Base-by-base conservation (phyloP, 2,113 vertebrate species). In the Poicephalus gulielmi region DNA sequence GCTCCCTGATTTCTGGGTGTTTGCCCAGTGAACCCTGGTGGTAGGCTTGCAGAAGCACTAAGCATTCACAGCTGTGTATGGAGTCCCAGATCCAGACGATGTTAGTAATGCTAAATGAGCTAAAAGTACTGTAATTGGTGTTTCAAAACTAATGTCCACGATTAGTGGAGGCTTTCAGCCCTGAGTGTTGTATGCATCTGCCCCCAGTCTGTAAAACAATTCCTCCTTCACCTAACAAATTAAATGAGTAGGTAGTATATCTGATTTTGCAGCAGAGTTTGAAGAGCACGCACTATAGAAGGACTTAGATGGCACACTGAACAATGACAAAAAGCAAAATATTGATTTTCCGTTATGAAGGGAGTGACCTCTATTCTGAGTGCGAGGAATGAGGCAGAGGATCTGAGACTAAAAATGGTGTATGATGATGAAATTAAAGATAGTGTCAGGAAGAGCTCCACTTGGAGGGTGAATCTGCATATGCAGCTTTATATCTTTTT, bases 261-360 rank as follows among this genome's bases (percentile, higher is more conserved):
- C 30, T 35, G 47, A 4, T 67, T 18, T 44, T 47, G 69, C 74
- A 84, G 59, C 28, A n/a, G 22, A 30, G 15, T 43, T 37, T 33
- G 74, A 49, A 44, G 16, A 80, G 8, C 27, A 39, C 11, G 11
- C 11, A 14, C 15, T 33, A 74, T 69, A 52, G 14, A 33, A 47
- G n/a, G 73, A 30, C 44, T 4, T 22, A 77, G 87, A 46, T 3
- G 33, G 49, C 55, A 33, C 15, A 1, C 17, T 31, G 85, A 82
- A 20, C 50, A 53, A 53, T 3, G 57, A 31, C 71, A 39, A 88
- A 94, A 70, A 67, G 55, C 60, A 92, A 91, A 93, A 55, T 67
- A 95, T 71, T 71, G 77, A 91, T 94, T 92, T 70, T 50, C 37
- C 64, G 17, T 64, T 15, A 43, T 46, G 31, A 23, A 75, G 35